phyloP scores from a whole-genome alignment of 1,140 invertebrate species.

The Xylocopa sonorina region DNA sequence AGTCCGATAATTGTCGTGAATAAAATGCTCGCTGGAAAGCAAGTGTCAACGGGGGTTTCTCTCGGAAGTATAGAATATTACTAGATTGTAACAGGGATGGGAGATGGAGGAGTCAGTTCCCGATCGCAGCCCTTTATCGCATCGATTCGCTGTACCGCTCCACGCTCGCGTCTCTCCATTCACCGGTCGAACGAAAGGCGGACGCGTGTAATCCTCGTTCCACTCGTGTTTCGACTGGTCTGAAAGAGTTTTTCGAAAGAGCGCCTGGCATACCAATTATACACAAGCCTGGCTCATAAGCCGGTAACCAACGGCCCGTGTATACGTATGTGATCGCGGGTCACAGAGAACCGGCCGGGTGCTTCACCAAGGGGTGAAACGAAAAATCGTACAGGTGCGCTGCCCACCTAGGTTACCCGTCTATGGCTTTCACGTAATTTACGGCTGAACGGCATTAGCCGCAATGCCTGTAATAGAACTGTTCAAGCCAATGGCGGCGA shows the following conservation, averaged over 20 bases:
- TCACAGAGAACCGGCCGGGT: background rate
- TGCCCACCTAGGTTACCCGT: slow-evolving; percentile 52
- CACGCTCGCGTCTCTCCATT: background rate
- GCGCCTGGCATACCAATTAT: too few relatives aligned
- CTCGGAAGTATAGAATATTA: too few relatives aligned
- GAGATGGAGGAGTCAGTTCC: too few relatives aligned
- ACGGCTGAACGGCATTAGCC: slow-evolving; percentile 78
- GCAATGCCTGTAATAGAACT: slow-evolving; percentile 76
- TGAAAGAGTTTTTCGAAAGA: background rate
- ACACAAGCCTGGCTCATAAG: too few relatives aligned
- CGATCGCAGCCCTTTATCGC: too few relatives aligned
- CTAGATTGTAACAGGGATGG: too few relatives aligned
- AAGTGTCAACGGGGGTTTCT: too few relatives aligned
- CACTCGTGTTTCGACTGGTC: too few relatives aligned
- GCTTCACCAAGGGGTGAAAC: background rate
- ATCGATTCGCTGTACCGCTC: too few relatives aligned
- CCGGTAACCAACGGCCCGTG: too few relatives aligned
- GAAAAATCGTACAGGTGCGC: slow-evolving; percentile 62
- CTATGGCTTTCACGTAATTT: slow-evolving; percentile 77
- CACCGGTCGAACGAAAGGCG: background rate
- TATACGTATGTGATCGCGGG: background rate
- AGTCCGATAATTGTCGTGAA: too few relatives aligned
- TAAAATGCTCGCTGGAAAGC: too few relatives aligned
- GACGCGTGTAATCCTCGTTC: background rate
- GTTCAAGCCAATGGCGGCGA: slow-evolving; percentile 52